phyloP scores from a whole-genome alignment of 2,888 invertebrate genomes.

The Ganaspis brasiliensis region DNA sequence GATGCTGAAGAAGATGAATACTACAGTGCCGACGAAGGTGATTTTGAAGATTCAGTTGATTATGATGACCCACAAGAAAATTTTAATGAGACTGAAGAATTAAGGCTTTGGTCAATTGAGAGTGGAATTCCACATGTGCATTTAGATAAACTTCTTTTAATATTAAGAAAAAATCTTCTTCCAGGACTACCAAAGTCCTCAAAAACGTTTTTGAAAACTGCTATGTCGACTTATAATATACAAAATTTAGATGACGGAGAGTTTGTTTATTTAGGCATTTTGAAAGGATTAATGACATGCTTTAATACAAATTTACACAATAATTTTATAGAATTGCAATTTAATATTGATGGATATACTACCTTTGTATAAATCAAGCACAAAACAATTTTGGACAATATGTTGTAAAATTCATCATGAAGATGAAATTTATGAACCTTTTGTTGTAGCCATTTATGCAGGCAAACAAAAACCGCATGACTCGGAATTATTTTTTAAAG shows the following conservation, averaged over 20 bases:
- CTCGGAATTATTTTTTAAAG: conserved; percentile 48
- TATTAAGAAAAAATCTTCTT: conserved; percentile 41
- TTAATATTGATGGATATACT: conserved; percentile 58
- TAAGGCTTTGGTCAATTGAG: conserved; percentile 49
- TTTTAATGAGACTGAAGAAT: conserved; percentile 42
- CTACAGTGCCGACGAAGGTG: conserved; percentile 46
- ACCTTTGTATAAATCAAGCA: conserved; percentile 55
- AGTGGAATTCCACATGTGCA: conserved; percentile 43
- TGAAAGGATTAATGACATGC: conserved; percentile 42
- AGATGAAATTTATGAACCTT: conserved; percentile 57
- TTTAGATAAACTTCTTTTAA: conserved; percentile 46
- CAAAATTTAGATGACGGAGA: conserved; percentile 46
- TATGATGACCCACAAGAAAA: conserved; percentile 14
- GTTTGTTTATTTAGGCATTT: conserved; percentile 49
- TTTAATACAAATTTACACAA: too few relatives aligned
- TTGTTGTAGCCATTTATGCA: conserved; percentile 54
- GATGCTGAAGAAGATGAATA: conserved; percentile 41
- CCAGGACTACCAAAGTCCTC: conserved; percentile 50
- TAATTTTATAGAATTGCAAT: too few relatives aligned
- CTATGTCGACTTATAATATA: conserved; percentile 49
- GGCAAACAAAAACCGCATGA: conserved; percentile 53
- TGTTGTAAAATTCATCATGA: conserved; percentile 52
- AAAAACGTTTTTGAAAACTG: conserved; percentile 52
- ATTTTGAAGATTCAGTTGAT: conserved; percentile 3
- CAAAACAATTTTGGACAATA: conserved; percentile 57